Evolutionary conservation across 2,113 vertebrate species (phyloP).

Genomic region (Siphamia tubifer): DNA sequence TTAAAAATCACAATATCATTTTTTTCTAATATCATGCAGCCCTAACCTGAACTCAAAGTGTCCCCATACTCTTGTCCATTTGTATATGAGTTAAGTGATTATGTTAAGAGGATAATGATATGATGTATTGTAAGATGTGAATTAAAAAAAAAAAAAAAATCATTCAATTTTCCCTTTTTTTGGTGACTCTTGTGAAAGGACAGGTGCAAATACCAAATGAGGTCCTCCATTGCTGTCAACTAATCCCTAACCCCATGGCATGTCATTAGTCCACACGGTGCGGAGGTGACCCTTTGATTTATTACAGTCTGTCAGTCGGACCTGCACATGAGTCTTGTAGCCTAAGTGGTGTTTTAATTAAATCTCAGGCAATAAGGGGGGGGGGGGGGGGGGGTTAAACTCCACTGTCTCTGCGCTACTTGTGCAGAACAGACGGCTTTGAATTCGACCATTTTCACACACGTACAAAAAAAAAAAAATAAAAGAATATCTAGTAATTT

Average conservation of each 20-base stretch:
- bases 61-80: too few species aligned
- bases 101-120: too few species aligned
- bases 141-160: too few species aligned
- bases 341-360: conserved; percentile 54
- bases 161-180: too few species aligned
- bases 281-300: conserved; percentile 70
- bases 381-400: conserved; percentile 19
- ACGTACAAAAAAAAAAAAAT: neutral
- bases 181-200: conserved; percentile 40
- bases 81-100: too few species aligned
- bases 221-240: conserved; percentile 53
- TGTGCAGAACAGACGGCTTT: neutral
- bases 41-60: too few species aligned
- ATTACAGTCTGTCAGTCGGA: conserved; percentile 55
- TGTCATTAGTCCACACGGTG: conserved; percentile 59
- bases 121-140: conserved; percentile 40
- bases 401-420: neutral
- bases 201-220: conserved; percentile 65
- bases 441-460: conserved; percentile 13
- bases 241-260: conserved; percentile 48
- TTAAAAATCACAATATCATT: too few species aligned
- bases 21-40: too few species aligned
- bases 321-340: conserved; percentile 27
- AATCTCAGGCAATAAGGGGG: conserved; percentile 14
- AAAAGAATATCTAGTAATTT: neutral